These are phyloP conservation scores for Natator depressus DNA, from an alignment of 2,113 vertebrate species.

Conservation along the genomic window DNA sequence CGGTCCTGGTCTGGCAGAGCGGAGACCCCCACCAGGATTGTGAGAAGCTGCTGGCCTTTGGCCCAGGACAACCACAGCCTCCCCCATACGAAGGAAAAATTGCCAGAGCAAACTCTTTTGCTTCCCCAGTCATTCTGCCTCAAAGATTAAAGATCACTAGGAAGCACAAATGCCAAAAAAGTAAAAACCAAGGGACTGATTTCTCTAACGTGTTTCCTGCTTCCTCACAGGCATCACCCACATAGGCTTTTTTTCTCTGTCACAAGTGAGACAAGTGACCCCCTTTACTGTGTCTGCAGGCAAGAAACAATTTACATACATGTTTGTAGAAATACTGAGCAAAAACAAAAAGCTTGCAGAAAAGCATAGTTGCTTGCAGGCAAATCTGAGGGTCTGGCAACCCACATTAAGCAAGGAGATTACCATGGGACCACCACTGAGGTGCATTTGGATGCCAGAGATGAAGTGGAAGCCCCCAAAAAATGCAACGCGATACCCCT, in stretches of 20 bases:
- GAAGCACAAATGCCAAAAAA: accelerated
- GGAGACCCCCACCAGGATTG: too few relatives aligned
- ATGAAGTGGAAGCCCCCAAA: neutral
- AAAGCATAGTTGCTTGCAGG: slow-evolving; percentile 17
- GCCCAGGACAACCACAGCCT: too few relatives aligned
- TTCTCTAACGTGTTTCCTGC: neutral
- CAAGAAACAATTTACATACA: neutral
- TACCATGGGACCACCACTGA: accelerated
- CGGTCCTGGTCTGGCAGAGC: too few relatives aligned
- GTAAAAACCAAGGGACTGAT: neutral
- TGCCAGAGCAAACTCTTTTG: neutral
- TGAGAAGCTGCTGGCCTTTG: too few relatives aligned
- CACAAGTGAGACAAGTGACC: neutral
- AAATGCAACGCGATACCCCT: neutral
- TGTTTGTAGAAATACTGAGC: slow-evolving; percentile 6
- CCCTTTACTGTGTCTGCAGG: neutral
- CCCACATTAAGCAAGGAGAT: slow-evolving; percentile 1
- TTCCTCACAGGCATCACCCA: neutral
- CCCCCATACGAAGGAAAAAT: neutral
- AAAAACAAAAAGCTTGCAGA: slow-evolving; percentile 25
- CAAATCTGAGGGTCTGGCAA: neutral
- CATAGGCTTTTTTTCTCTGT: neutral
- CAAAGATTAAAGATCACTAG: neutral
- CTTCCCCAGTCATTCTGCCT: neutral
- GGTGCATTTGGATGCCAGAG: neutral